Percentiles rank a stretch among this genome's conserved stretches.
These are phyloP conservation scores for Phymanthus crucifer DNA, from an alignment of 92 coral and sea anemone genomes.

Conservation along the genomic window DNA sequence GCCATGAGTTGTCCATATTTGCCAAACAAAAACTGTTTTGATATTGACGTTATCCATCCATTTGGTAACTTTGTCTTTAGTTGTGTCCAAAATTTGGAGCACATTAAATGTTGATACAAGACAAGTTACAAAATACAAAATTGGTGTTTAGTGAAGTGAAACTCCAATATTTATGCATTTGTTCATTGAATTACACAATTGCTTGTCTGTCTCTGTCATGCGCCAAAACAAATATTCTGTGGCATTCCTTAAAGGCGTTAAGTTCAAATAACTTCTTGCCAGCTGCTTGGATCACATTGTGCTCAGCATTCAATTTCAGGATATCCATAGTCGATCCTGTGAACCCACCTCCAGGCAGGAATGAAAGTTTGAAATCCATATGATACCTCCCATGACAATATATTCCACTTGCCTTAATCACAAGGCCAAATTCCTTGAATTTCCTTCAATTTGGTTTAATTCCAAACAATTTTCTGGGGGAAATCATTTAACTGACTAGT, in stretches of 20 bases:
- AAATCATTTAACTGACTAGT: not conserved
- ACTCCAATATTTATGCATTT: no score
- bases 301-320: not conserved
- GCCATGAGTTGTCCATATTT: not conserved
- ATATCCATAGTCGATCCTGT: not conserved
- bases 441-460: not conserved
- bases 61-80: not conserved
- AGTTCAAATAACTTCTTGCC: not conserved
- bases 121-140: no score
- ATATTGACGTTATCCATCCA: not conserved
- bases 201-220: no score
- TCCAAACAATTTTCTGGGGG: not conserved
- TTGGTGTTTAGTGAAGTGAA: no score
- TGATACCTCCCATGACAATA: not conserved
- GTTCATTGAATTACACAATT: not conserved
- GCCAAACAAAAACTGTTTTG: not conserved
- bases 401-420: not conserved
- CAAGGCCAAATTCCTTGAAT: not conserved
- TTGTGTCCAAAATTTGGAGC: no score
- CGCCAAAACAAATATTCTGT: not conserved
- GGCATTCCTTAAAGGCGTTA: not conserved
- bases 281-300: not conserved
- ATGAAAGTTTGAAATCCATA: not conserved
- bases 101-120: no score
- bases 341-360: not conserved